A percentile compares a stretch with the other conserved stretches of the same genome.
Conservation (phyloP, 2,113 vertebrate species). For the Larimichthys crocea region DNA sequence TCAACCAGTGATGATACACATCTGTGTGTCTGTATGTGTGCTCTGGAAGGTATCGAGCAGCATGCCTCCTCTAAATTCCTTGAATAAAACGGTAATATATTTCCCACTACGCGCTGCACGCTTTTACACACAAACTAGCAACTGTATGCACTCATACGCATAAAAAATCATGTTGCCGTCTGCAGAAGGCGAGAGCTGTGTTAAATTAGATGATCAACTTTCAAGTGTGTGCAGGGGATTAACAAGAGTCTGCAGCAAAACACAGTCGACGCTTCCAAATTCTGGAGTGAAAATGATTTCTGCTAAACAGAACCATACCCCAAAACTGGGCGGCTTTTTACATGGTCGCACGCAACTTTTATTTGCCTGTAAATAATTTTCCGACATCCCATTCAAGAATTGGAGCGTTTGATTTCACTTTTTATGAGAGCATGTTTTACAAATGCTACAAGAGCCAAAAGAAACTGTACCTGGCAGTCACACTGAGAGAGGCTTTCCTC, state of each 20-base stretch:
- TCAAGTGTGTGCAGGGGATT: conserved; percentile 52
- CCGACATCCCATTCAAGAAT: conserved; percentile 76
- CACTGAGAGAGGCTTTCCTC: conserved; percentile 58
- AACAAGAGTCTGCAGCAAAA: conserved; percentile 76
- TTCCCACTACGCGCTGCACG: conserved; percentile 6
- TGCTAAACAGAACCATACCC: conserved; percentile 73
- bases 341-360: conserved; percentile 71
- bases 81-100: conserved; percentile 32
- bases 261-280: conserved; percentile 59
- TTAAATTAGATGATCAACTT: conserved; percentile 85
- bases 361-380: conserved; percentile 82
- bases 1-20: conserved; percentile 77
- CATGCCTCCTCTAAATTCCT: conserved; percentile 25
- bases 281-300: conserved; percentile 65
- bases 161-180: conserved; percentile 5
- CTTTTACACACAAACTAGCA: background rate
- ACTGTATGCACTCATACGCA: background rate
- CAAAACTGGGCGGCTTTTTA: conserved; percentile 46
- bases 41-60: conserved; percentile 50
- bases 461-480: conserved; percentile 74
- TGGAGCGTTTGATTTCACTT: conserved; percentile 68
- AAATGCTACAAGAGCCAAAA: conserved; percentile 68
- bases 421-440: conserved; percentile 77
- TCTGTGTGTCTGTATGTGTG: conserved; percentile 67
- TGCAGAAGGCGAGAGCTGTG: conserved; percentile 31